Evolutionary conservation across 2,113 vertebrate species (phyloP), one percentile per base, ranked within the genome.

Genomic region (Clinocottus analis): DNA sequence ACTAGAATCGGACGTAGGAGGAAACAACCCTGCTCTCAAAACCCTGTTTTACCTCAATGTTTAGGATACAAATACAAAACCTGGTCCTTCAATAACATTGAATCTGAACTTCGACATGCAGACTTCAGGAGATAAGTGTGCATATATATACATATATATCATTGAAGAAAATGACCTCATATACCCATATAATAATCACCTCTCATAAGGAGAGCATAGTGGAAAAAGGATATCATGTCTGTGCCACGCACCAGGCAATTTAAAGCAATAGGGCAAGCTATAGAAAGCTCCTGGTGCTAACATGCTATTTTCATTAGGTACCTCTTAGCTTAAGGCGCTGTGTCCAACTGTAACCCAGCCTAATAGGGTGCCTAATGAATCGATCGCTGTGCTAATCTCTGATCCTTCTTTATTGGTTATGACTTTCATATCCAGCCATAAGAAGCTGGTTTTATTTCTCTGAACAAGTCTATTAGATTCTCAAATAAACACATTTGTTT

Each of bases 401-500:
- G 3, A 68, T 79, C 39, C 6, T 47, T 75, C 49, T 71, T 63
- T 33, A 60, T 82, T 33, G 61, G 17, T 77, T 65, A 4, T 9
- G 64, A 63, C 25, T 59, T 47, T 39, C 49, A 53, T 31, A 37
- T 74, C n/a, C 25, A 8, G 7, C 13, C 64, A 25, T 23, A 41
- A 51, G 19, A 37, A 76, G 58, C 35, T 4, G 6, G 3, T 17
- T 64, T 45, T 72, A 6, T 77, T 69, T 47, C 41, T 59, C 62
- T 47, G 43, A 7, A 64, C 53, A 66, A 25, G 55, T 68, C n/a
- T 3, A 75, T 71, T 83, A 75, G 66, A 75, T 53, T 55, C 37
- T 51, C 35, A 66, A 72, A 81, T 65, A 64, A 83, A 76, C 43
- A 70, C 2, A n/a, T 49, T 70, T n/a, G n/a, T n/a, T 19, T 53